Conservation (phyloP, 2,888 invertebrate species). For the Eudemis profundana region DNA sequence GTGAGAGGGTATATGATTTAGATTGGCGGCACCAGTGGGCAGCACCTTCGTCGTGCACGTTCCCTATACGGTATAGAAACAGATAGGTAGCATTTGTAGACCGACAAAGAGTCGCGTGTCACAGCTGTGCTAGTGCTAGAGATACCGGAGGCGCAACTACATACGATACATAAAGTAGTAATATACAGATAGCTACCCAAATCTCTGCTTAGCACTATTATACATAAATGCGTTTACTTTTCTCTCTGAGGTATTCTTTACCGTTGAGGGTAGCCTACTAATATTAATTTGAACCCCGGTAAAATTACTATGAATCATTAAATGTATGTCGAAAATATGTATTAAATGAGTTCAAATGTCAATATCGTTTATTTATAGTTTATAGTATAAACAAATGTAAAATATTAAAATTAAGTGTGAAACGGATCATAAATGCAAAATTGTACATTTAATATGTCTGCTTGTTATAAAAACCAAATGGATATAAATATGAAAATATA, state of each 20-base stretch:
- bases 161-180: slow-evolving; percentile 13
- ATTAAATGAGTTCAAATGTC: neutral
- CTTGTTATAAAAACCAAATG: neutral
- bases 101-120: too few relatives aligned
- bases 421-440: neutral
- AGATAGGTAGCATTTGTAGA: too few relatives aligned
- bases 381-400: neutral
- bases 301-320: slow-evolving; percentile 6
- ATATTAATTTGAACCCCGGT: slow-evolving; percentile 18
- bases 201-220: slow-evolving; percentile 16
- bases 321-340: neutral
- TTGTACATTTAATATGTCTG: neutral
- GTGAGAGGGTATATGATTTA: too few relatives aligned
- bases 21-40: too few relatives aligned
- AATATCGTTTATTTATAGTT: neutral
- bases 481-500: neutral
- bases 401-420: too few relatives aligned
- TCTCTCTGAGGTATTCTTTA: slow-evolving; percentile 34
- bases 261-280: slow-evolving; percentile 5
- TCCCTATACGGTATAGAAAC: too few relatives aligned
- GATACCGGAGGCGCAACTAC: neutral
- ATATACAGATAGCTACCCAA: slow-evolving; percentile 11
- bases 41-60: too few relatives aligned
- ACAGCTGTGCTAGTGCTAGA: too few relatives aligned
- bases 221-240: slow-evolving; percentile 32